Percentiles rank a stretch among this genome's conserved stretches.
Evolutionary conservation across 2,888 invertebrate genomes (phyloP).

Genomic region (Octonoba sinensis): DNA sequence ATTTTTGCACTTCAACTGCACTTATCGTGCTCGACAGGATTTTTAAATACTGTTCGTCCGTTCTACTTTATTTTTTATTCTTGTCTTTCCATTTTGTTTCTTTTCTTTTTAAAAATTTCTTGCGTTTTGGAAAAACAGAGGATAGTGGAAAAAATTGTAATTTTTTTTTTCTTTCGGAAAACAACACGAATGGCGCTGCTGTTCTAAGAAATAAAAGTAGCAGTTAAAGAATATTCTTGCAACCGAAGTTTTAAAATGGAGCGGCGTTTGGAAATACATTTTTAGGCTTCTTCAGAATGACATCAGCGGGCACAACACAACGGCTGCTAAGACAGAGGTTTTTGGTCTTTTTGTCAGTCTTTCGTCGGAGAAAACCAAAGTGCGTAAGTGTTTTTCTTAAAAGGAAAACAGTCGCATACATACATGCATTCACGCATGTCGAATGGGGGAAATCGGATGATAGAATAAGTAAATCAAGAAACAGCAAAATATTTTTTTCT

Average conservation of each 20-base stretch:
- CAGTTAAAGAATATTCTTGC: slow-evolving; percentile 55
- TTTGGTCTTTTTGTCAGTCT: slow-evolving; percentile 17
- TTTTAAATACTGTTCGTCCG: slow-evolving; percentile 60
- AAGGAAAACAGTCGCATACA: slow-evolving; percentile 40
- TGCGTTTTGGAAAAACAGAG: slow-evolving; percentile 51
- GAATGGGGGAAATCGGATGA: slow-evolving; percentile 29
- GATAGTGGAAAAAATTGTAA: slow-evolving; percentile 28
- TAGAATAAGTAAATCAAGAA: slow-evolving; percentile 29
- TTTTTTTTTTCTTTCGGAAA: slow-evolving; percentile 15
- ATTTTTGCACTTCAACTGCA: slow-evolving; percentile 60
- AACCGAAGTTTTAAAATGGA: slow-evolving; percentile 59
- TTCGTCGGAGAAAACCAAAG: slow-evolving; percentile 16
- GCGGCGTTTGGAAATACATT: slow-evolving; percentile 57
- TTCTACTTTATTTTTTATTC: slow-evolving; percentile 35
- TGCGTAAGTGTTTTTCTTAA: slow-evolving; percentile 59
- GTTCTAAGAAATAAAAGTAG: slow-evolving; percentile 54
- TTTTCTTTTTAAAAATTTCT: slow-evolving; percentile 42
- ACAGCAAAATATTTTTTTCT: not conserved
- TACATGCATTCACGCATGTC: slow-evolving; percentile 32
- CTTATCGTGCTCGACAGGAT: slow-evolving; percentile 51
- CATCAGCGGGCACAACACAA: slow-evolving; percentile 54
- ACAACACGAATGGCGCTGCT: slow-evolving; percentile 46
- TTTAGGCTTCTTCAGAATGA: slow-evolving; percentile 61
- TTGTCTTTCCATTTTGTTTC: slow-evolving; percentile 13
- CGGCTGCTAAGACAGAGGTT: slow-evolving; percentile 50